These are phyloP conservation scores for Gouania willdenowi DNA, from an alignment of 2,797 vertebrate species.

Conservation along the genomic window DNA sequence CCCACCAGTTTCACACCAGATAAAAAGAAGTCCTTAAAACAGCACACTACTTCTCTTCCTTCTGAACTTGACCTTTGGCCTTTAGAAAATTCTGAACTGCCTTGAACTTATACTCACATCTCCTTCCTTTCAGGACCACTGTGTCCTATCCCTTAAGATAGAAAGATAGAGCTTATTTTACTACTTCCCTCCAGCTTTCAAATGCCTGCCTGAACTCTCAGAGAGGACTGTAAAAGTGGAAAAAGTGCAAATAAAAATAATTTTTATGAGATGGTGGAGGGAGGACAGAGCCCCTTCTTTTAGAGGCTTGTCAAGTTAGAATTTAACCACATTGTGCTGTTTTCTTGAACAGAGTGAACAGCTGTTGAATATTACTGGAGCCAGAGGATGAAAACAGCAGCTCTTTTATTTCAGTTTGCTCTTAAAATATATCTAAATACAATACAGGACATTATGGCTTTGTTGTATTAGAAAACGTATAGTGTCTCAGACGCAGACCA, in stretches of 20 bases:
- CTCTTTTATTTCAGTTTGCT: no score
- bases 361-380: no score
- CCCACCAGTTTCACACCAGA: slow-evolving; percentile 84
- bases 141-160: slow-evolving; percentile 38
- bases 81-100: slow-evolving; percentile 58
- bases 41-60: slow-evolving; percentile 71
- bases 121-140: slow-evolving; percentile 19
- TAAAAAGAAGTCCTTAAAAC: slow-evolving; percentile 80
- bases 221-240: slow-evolving; percentile 54
- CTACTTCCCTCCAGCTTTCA: slow-evolving; percentile 43
- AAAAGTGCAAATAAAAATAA: slow-evolving; percentile 74
- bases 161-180: slow-evolving; percentile 43
- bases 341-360: no score
- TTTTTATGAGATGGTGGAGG: slow-evolving; percentile 64
- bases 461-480: no score
- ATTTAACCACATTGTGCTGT: slow-evolving; percentile 18
- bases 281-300: slow-evolving; percentile 31
- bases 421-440: no score
- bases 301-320: slow-evolving; percentile 23
- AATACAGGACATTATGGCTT: no score
- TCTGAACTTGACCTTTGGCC: slow-evolving; percentile 78
- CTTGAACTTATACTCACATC: slow-evolving; percentile 39
- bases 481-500: no score
- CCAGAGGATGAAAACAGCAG: no score
- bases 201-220: slow-evolving; percentile 42